Evolutionary conservation across 2,797 vertebrate genomes (phyloP).

Genomic region (Gallinago nigripennis): DNA sequence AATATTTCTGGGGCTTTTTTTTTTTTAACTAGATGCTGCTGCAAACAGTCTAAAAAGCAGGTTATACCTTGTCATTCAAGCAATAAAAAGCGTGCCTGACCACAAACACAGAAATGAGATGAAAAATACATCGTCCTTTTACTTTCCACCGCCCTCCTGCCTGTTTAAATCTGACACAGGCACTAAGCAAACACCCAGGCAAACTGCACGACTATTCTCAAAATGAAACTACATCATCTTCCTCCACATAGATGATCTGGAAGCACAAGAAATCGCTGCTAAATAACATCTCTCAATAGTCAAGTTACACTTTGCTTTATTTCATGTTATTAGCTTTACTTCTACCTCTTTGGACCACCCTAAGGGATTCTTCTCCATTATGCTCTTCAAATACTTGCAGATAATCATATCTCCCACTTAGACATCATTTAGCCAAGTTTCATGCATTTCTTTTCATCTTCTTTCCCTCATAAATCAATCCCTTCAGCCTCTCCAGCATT

Average conservation of each 20-base stretch:
- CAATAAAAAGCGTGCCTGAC: not conserved
- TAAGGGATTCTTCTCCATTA: not conserved
- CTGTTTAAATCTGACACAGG: not conserved
- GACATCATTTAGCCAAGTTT: constrained; percentile 31
- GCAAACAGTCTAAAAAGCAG: not conserved
- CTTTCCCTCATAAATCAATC: constrained; percentile 43
- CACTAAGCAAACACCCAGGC: not conserved
- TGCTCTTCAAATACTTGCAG: constrained; percentile 36
- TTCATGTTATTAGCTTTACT: not conserved
- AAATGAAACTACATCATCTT: not conserved
- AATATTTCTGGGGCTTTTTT: not conserved
- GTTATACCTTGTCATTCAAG: not conserved
- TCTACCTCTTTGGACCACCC: constrained; percentile 41
- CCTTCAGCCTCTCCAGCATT: constrained; percentile 40
- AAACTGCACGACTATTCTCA: not conserved
- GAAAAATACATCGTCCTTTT: not conserved
- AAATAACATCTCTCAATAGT: not conserved
- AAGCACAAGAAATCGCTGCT: not conserved
- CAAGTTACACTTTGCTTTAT: not conserved
- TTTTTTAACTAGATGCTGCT: not conserved
- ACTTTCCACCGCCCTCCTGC: not conserved
- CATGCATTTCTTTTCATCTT: constrained; percentile 53
- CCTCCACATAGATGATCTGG: not conserved
- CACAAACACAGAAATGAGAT: not conserved
- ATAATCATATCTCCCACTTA: constrained; percentile 49